Percentiles rank a stretch among this genome's conserved stretches.
These are phyloP conservation scores for Taphrorychus bicolor DNA, from an alignment of 2,888 invertebrate genomes.

Conservation along the genomic window DNA sequence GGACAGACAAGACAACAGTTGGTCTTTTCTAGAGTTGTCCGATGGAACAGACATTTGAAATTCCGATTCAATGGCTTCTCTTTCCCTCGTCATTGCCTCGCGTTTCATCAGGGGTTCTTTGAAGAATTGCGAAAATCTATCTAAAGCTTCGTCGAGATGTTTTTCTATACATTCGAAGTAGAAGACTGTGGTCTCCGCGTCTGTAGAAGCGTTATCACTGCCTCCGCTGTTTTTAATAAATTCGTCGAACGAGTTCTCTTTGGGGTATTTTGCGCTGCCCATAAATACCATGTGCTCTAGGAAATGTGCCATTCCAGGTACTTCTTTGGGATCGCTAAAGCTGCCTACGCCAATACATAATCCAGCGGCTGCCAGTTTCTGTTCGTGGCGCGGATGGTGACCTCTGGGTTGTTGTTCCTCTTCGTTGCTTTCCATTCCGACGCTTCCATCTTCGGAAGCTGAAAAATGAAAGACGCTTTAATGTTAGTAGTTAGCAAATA, in stretches of 20 bases:
- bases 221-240: conserved; percentile 74
- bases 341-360: conserved; percentile 79
- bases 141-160: conserved; percentile 76
- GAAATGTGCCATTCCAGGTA: conserved; percentile 85
- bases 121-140: conserved; percentile 89
- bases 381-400: conserved; percentile 8
- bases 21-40: conserved; percentile 78
- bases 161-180: conserved; percentile 88
- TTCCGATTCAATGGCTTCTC: conserved; percentile 89
- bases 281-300: conserved; percentile 94
- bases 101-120: conserved; percentile 84
- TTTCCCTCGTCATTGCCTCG: conserved; percentile 85
- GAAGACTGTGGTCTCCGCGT: conserved; percentile 86
- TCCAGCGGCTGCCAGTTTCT: conserved; percentile 72
- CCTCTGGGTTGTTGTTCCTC: conserved; percentile 15
- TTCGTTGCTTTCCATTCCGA: conserved; percentile 8
- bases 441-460: background rate
- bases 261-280: conserved; percentile 89
- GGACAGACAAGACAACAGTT: conserved; percentile 75
- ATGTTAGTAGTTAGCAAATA: background rate
- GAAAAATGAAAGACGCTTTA: background rate
- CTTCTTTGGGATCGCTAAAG: conserved; percentile 78
- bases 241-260: conserved; percentile 85
- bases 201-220: conserved; percentile 86
- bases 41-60: conserved; percentile 81